A percentile compares a stretch with the other conserved stretches of the same genome.
Conservation (phyloP, 30 jellyfish, hydroid and myxozoan genomes). For the Rhopilema esculentum region DNA sequence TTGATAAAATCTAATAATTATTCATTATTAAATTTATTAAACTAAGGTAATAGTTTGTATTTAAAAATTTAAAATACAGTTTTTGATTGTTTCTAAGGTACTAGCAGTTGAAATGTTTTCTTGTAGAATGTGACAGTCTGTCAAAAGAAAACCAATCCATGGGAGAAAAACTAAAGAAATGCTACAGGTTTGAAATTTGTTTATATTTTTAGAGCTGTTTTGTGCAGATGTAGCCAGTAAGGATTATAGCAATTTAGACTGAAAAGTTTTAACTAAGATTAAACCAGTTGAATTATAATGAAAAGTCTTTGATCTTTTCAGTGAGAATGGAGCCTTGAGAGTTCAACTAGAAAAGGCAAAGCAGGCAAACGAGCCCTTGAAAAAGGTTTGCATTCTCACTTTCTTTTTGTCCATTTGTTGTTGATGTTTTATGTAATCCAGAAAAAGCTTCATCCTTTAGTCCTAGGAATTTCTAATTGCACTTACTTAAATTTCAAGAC, state of each 20-base stretch:
- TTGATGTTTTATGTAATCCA: background rate
- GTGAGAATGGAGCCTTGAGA: constrained; percentile 83
- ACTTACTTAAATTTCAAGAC: no score
- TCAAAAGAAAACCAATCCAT: background rate
- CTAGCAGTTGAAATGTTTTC: no score
- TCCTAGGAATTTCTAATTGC: no score
- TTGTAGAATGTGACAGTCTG: constrained; percentile 49
- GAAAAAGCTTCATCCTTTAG: no score
- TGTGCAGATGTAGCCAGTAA: no score
- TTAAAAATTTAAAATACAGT: background rate
- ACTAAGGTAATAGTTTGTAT: background rate
- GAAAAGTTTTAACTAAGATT: no score
- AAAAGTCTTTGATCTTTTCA: background rate
- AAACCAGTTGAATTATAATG: no score
- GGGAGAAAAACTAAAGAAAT: constrained; percentile 56
- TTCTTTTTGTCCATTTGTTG: background rate
- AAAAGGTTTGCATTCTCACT: constrained; percentile 52
- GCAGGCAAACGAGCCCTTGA: constrained; percentile 84
- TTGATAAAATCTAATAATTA: no score
- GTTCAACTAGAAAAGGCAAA: constrained; percentile 79
- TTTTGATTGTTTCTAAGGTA: background rate
- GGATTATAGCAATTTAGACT: no score
- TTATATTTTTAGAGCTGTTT: no score
- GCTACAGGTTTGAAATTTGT: constrained; percentile 48
- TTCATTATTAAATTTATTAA: no score